These are phyloP conservation scores for Parascotia fuliginaria DNA, from an alignment of 2,888 invertebrate genomes.

Conservation along the genomic window DNA sequence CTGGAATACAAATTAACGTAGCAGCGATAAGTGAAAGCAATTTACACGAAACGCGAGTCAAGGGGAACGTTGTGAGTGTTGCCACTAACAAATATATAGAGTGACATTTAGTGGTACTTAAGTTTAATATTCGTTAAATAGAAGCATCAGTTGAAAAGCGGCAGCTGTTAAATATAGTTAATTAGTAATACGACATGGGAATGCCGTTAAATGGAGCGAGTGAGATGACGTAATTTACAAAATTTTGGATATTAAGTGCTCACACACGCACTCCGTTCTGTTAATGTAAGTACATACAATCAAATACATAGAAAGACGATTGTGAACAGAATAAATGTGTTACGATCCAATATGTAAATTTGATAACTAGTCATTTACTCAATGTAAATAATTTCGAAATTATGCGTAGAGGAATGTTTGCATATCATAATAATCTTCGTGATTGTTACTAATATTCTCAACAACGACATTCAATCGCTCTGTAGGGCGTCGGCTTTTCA, in stretches of 20 bases:
- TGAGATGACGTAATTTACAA: constrained; percentile 45
- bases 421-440: constrained; percentile 11
- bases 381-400: constrained; percentile 29
- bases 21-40: constrained; percentile 70
- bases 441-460: constrained; percentile 13
- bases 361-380: constrained; percentile 13
- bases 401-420: constrained; percentile 9
- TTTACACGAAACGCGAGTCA: constrained; percentile 66
- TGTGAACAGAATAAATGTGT: neutral
- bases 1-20: constrained; percentile 59
- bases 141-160: constrained; percentile 72
- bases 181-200: constrained; percentile 66
- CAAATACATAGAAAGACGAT: neutral
- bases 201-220: constrained; percentile 43
- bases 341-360: constrained; percentile 13
- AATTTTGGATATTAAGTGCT: constrained; percentile 40
- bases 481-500: constrained; percentile 27
- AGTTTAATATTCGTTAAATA: constrained; percentile 72
- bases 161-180: constrained; percentile 74
- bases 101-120: constrained; percentile 79
- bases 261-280: constrained; percentile 15
- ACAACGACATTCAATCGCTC: constrained; percentile 4
- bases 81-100: constrained; percentile 72
- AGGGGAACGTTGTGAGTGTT: constrained; percentile 61
- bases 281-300: neutral